Conservation (phyloP, 1,140 invertebrate species). For the Neelides sp. region DNA sequence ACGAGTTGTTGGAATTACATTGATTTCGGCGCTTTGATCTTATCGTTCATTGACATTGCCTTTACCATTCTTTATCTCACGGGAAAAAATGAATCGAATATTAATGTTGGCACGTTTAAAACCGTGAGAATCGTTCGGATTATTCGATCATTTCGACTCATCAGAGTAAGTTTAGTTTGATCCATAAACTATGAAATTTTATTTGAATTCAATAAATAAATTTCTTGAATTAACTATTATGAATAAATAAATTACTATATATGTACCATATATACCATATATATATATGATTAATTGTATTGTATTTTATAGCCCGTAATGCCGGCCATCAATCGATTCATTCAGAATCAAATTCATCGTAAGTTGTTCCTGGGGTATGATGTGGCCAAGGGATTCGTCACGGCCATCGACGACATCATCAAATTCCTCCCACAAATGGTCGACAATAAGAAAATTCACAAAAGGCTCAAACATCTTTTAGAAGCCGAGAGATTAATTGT, state of each 20-base stretch:
- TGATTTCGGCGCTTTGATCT: constrained; percentile 6
- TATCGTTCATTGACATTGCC: constrained; percentile 6
- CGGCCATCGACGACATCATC: constrained; percentile 44
- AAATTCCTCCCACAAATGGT: constrained; percentile 45
- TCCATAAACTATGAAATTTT: too few relatives aligned
- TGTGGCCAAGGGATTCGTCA: constrained; percentile 41
- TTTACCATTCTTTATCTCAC: neutral
- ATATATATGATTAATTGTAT: too few relatives aligned
- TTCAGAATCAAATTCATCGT: constrained; percentile 13
- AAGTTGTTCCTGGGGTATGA: constrained; percentile 28
- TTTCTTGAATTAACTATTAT: too few relatives aligned
- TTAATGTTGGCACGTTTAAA: neutral
- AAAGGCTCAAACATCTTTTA: constrained; percentile 14
- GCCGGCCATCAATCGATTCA: neutral
- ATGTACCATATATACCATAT: too few relatives aligned
- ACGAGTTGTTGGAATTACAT: constrained; percentile 10
- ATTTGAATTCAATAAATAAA: too few relatives aligned
- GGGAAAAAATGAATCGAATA: neutral
- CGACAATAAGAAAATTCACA: constrained; percentile 35
- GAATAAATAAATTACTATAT: too few relatives aligned
- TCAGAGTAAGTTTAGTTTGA: too few relatives aligned
- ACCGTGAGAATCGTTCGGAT: constrained; percentile 11
- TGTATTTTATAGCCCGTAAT: constrained; percentile 6
- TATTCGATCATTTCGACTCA: constrained; percentile 4
- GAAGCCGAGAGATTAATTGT: constrained; percentile 15